These are phyloP conservation scores for Pherbina coryleti DNA, from an alignment of 2,888 invertebrate genomes.

Conservation along the genomic window DNA sequence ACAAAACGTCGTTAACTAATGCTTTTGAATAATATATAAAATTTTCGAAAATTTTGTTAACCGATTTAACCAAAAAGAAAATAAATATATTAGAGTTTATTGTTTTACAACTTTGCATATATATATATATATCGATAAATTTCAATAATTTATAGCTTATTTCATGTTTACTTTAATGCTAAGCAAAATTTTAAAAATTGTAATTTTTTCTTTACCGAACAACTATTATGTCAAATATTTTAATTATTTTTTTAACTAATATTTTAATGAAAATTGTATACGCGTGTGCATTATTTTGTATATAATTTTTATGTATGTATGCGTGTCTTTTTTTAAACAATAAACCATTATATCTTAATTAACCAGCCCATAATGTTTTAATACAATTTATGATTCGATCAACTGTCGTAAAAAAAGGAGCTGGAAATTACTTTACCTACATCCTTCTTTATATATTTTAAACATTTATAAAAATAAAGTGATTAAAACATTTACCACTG, in stretches of 20 bases:
- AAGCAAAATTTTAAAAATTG: conserved; percentile 6
- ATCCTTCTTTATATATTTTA: no score
- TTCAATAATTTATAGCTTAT: conserved; percentile 20
- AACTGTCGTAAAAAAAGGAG: no score
- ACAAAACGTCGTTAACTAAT: background rate
- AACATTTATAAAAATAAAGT: no score
- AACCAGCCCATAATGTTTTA: conserved; percentile 19
- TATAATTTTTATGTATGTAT: conserved; percentile 48
- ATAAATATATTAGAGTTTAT: conserved; percentile 7
- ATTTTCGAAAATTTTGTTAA: conserved; percentile 18
- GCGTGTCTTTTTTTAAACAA: conserved; percentile 49
- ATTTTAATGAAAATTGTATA: conserved; percentile 21
- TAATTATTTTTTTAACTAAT: conserved; percentile 47
- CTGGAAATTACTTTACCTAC: no score
- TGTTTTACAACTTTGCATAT: conserved; percentile 38
- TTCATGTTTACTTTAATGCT: conserved; percentile 14
- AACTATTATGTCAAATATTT: conserved; percentile 40
- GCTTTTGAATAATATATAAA: conserved; percentile 10
- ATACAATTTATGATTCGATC: background rate
- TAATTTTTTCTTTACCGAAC: conserved; percentile 1
- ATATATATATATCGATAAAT: conserved; percentile 30
- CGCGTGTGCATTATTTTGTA: conserved; percentile 33
- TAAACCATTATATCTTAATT: conserved; percentile 39
- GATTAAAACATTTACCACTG: no score
- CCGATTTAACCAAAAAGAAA: conserved; percentile 28